Base-by-base conservation (phyloP, 2,113 vertebrate genomes). In the Sebastes schlegelii region DNA sequence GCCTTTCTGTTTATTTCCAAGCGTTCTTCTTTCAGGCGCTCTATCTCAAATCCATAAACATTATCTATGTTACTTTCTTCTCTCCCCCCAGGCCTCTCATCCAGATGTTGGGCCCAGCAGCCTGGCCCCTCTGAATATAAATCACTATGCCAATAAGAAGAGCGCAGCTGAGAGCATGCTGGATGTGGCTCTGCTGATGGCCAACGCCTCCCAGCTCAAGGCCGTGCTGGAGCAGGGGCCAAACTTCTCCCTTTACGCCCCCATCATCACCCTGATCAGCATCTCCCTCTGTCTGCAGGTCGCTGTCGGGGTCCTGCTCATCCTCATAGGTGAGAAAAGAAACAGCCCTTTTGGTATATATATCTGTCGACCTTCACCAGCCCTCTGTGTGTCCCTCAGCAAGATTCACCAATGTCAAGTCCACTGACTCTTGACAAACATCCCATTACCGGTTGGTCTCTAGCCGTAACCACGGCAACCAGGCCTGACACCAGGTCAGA, bases 71-170 rank as follows among this genome's bases (percentile, higher is more conserved):
- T 66, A 40, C 66, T 75, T 55, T 84, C 55, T 54, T 80, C 64
- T 85, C 12, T 77, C 72, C 83, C 58, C 82, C 55, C 71, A 94
- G 93, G 60, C 13, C 73, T 73, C 74, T 13, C 58, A 48, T 21
- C 57, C 48, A 64, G 75, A 83, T 0, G 93, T 17, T 67, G 76
- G 90, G 89, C 87, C 90, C 26, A 78, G 76, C 4, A 85, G 90
- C 71, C 84, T 80, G 2, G 76, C 72, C 23, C 91, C 91, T 16
- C 94, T 99, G 86, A 97, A 98, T 73, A 94, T 97, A 84, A 97
- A 98, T 93, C 95, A 96, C 88, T 98, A 98, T 0, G 96, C 96
- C 75, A 97, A 97, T 87, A 98, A 98, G 96, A 98, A 98, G 94
- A 98, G 96, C 0, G 97, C 96, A 0, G 97, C 97, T 0, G 96